These are phyloP conservation scores for Austrofundulus limnaeus DNA, from an alignment of 2,113 vertebrate species.

Conservation along the genomic window DNA sequence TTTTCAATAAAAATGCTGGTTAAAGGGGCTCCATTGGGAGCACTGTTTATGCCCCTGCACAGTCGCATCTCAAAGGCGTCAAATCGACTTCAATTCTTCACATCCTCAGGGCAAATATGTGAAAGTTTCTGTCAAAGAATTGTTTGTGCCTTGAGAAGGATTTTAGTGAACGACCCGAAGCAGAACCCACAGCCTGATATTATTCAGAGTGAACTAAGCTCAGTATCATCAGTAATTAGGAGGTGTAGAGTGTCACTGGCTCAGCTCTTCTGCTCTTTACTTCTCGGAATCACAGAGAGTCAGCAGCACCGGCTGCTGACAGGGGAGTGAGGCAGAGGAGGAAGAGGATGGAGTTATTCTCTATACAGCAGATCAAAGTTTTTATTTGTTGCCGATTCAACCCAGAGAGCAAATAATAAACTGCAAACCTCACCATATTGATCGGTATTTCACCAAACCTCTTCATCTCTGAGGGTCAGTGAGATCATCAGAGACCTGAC, in stretches of 20 bases:
- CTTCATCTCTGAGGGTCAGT: background rate
- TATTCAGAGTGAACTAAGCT: background rate
- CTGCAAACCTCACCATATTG: conserved; percentile 16
- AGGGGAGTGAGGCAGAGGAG: background rate
- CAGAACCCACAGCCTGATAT: background rate
- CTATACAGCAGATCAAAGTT: background rate
- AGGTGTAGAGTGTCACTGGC: conserved; percentile 50
- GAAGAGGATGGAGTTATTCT: background rate
- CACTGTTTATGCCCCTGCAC: conserved; percentile 22
- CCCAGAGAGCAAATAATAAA: background rate
- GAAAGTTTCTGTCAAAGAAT: conserved; percentile 23
- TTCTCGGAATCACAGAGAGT: conserved; percentile 35
- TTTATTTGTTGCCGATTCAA: conserved; percentile 3
- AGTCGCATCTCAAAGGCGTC: conserved; percentile 36
- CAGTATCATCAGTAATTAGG: background rate
- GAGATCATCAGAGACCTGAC: conserved; percentile 3
- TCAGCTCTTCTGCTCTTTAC: conserved; percentile 52
- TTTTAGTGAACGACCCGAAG: background rate
- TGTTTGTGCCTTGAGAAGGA: conserved; percentile 12
- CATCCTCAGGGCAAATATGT: conserved; percentile 6
- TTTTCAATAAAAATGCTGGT: too few species aligned
- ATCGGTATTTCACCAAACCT: conserved; percentile 13
- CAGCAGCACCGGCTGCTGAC: conserved; percentile 41
- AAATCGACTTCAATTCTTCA: conserved; percentile 18
- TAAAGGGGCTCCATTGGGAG: too few species aligned